Evolutionary conservation across 2,888 invertebrate genomes (phyloP), one percentile per base, ranked within the genome.

Genomic region (Fissipunctia ypsillon): DNA sequence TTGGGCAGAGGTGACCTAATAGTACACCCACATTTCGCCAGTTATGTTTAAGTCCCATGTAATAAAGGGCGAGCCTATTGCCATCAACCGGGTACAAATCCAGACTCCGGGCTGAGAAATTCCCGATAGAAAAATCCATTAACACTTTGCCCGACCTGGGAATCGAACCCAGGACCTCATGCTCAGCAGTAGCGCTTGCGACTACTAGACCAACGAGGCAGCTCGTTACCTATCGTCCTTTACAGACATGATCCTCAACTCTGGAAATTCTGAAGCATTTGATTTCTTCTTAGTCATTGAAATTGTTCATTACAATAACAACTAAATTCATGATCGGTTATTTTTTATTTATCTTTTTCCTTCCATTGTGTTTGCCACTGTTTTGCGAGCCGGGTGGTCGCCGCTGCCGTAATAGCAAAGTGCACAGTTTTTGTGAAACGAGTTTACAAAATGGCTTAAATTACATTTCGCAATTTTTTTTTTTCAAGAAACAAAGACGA

Each of bases 401-500:
- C 70, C 56, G 10, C 69, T 70, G 57, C 57, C 57, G 71, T 70
- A 71, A 71, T 38, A 56, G 19, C 25, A 35, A 38, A n/a, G 38
- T 69, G 56, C 61, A 43, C 71, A 31, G 38, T 43, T 59, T 71
- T 72, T 71, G 41, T 71, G 41, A 31, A 72, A 71, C 57, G 1
- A 71, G 19, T 50, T 71, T 59, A 71, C 72, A 41, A 35, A 72
- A 71, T 64, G 50, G 1, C 19, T 57, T 19, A 57, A 60, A 74
- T 60, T 54, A n/a, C n/a, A 76, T 83, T 78, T 77, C 73, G 52
- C 69, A 77, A 75, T 75, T 38, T 7, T 31, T 41, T n/a, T 59
- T 41, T 31, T 70, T 48, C 19, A 38, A 71, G 35, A 81, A 35
- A 76, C 60, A 75, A 59, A 43, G 25, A 64, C 48, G 75, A 48